phyloP scores from a whole-genome alignment of 2,888 invertebrate species.

The Isoperla grammatica region DNA sequence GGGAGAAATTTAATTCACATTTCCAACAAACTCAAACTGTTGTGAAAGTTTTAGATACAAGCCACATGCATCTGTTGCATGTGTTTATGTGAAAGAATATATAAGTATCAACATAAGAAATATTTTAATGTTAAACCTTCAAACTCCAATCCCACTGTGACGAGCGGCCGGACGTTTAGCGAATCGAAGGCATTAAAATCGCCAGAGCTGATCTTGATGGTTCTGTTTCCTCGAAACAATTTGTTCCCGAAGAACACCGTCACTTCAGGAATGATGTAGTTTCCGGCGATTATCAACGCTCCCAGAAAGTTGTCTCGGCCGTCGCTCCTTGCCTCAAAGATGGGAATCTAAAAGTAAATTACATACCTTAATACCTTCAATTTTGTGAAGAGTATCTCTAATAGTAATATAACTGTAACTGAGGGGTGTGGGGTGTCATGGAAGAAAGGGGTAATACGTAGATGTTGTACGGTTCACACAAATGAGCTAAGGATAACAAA shows the following conservation, averaged over 20 bases:
- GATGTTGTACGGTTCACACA: too few relatives aligned
- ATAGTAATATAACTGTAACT: too few relatives aligned
- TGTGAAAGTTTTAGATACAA: neutral
- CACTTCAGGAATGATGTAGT: conserved; percentile 87
- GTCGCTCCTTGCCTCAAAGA: conserved; percentile 90
- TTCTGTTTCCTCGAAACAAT: conserved; percentile 84
- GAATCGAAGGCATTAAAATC: conserved; percentile 77
- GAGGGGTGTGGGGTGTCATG: neutral
- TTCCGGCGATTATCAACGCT: conserved; percentile 84
- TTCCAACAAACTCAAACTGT: neutral
- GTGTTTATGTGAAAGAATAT: too few relatives aligned
- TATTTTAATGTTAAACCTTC: too few relatives aligned
- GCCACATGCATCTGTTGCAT: too few relatives aligned
- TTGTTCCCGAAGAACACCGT: conserved; percentile 85
- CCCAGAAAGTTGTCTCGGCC: conserved; percentile 90
- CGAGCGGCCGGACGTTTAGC: conserved; percentile 80
- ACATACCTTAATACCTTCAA: neutral
- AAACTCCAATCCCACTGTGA: conserved; percentile 73
- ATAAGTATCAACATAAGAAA: too few relatives aligned
- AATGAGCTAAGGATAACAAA: too few relatives aligned
- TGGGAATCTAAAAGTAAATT: conserved; percentile 62
- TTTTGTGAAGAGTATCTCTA: neutral
- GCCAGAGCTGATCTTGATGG: conserved; percentile 66
- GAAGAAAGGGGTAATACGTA: neutral
- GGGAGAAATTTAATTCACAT: neutral